Conservation (phyloP, 1,140 invertebrate species). For the Drosophila erecta region DNA sequence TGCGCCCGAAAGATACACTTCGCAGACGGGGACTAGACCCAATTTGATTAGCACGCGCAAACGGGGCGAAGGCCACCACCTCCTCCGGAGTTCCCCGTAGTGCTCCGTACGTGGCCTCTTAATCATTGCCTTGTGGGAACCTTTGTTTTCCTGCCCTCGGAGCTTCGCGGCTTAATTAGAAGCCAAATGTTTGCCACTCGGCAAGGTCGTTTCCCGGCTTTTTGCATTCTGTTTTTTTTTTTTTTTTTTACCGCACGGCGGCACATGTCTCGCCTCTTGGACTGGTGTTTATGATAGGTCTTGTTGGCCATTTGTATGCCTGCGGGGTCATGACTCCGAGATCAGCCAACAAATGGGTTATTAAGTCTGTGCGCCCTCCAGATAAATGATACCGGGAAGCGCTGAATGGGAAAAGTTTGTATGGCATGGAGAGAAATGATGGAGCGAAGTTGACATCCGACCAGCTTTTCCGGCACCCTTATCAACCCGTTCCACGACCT, state of each 20-base stretch:
- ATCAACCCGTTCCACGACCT: slow-evolving; percentile 10
- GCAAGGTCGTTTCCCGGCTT: slow-evolving; percentile 53
- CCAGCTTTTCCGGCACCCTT: slow-evolving; percentile 14
- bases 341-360: slow-evolving; percentile 76
- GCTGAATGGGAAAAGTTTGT: slow-evolving; percentile 39
- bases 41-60: slow-evolving; percentile 78
- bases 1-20: slow-evolving; percentile 32
- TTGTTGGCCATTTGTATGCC: slow-evolving; percentile 77
- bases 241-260: slow-evolving; percentile 54
- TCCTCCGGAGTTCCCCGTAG: slow-evolving; percentile 2
- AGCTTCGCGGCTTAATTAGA: slow-evolving; percentile 67
- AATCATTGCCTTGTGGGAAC: slow-evolving; percentile 62
- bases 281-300: slow-evolving; percentile 53
- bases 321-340: slow-evolving; percentile 28
- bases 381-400: slow-evolving; percentile 45
- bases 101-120: slow-evolving; percentile 62
- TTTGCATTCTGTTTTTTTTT: slow-evolving; percentile 20
- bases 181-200: slow-evolving; percentile 73
- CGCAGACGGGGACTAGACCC: slow-evolving; percentile 79
- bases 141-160: slow-evolving; percentile 50
- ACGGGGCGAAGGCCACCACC: slow-evolving; percentile 60
- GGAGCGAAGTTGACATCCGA: slow-evolving; percentile 18
- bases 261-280: slow-evolving; percentile 48
- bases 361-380: slow-evolving; percentile 55
- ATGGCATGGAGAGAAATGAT: slow-evolving; percentile 15